phyloP scores from a whole-genome alignment of 1,140 invertebrate genomes.

The Hycleus phaleratus region DNA sequence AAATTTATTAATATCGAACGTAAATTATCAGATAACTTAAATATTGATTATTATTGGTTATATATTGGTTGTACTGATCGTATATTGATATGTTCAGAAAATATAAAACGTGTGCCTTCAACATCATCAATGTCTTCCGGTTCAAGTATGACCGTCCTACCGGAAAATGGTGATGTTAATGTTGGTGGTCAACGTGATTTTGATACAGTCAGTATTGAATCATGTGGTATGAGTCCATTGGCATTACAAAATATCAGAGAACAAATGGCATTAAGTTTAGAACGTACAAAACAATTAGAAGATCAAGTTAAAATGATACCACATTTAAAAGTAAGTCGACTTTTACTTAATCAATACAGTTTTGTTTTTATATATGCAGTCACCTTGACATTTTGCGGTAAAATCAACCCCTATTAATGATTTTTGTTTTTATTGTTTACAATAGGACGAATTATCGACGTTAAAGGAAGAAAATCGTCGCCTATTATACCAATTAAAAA shows the following conservation, averaged over 20 bases:
- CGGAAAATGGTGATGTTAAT: constrained; percentile 19
- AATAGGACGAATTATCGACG: constrained; percentile 51
- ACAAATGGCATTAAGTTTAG: constrained; percentile 70
- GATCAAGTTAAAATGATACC: constrained; percentile 79
- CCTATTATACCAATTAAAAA: constrained; percentile 51
- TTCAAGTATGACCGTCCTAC: constrained; percentile 29
- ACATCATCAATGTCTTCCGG: constrained; percentile 31
- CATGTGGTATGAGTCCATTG: constrained; percentile 29
- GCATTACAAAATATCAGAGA: constrained; percentile 54
- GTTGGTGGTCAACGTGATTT: constrained; percentile 24
- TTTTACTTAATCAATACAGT: background rate
- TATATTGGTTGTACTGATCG: constrained; percentile 4
- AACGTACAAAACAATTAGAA: constrained; percentile 71
- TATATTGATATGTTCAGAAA: constrained; percentile 22
- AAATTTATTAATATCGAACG: constrained; percentile 21
- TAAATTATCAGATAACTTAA: constrained; percentile 1
- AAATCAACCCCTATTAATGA: no score
- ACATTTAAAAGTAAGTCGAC: constrained; percentile 60
- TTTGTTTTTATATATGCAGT: background rate
- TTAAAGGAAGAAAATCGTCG: constrained; percentile 68
- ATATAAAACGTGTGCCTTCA: constrained; percentile 23
- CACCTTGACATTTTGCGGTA: no score
- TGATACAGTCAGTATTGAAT: constrained; percentile 34
- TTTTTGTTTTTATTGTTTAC: background rate
- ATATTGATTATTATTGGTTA: constrained; percentile 1